Conservation (phyloP, 2,888 invertebrate species). For the Xestobium rufovillosum region DNA sequence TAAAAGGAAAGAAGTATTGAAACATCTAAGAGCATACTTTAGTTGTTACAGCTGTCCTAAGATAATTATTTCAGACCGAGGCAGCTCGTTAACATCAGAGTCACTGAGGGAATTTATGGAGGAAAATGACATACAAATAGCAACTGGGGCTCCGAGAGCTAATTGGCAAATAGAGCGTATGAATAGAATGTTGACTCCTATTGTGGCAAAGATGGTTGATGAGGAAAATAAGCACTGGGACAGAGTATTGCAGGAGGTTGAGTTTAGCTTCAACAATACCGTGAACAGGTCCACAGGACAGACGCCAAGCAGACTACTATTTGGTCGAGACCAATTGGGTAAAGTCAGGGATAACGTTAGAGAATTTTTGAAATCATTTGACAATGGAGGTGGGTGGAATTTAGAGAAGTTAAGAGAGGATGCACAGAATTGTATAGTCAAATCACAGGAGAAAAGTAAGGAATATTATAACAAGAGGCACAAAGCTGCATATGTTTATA, state of each 20-base stretch:
- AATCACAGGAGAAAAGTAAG: conserved; percentile 22
- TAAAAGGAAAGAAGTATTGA: conserved; percentile 18
- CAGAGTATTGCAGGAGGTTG: conserved; percentile 9
- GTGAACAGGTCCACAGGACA: conserved; percentile 9
- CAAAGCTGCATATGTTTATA: conserved; percentile 20
- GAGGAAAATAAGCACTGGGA: conserved; percentile 20
- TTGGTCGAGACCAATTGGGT: conserved; percentile 13
- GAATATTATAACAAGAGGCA: conserved; percentile 26
- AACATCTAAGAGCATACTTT: conserved; percentile 18
- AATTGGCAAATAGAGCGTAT: conserved; percentile 23
- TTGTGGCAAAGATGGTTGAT: conserved; percentile 15
- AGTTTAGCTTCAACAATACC: conserved; percentile 15
- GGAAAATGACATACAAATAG: conserved; percentile 15
- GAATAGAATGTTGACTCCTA: conserved; percentile 19
- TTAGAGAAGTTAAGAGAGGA: conserved; percentile 9
- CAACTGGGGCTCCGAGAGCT: conserved; percentile 19
- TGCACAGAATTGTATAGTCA: conserved; percentile 11
- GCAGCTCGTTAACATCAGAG: conserved; percentile 17
- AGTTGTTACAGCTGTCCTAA: conserved; percentile 16
- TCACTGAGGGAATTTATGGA: conserved; percentile 17
- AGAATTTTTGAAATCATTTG: too few relatives aligned
- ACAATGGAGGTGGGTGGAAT: conserved; percentile 9
- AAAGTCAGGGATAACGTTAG: conserved; percentile 7
- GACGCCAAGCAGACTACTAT: conserved; percentile 11
- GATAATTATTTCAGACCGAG: conserved; percentile 20